Conservation (phyloP, 2,113 vertebrate species). For the Neogobius melanostomus region DNA sequence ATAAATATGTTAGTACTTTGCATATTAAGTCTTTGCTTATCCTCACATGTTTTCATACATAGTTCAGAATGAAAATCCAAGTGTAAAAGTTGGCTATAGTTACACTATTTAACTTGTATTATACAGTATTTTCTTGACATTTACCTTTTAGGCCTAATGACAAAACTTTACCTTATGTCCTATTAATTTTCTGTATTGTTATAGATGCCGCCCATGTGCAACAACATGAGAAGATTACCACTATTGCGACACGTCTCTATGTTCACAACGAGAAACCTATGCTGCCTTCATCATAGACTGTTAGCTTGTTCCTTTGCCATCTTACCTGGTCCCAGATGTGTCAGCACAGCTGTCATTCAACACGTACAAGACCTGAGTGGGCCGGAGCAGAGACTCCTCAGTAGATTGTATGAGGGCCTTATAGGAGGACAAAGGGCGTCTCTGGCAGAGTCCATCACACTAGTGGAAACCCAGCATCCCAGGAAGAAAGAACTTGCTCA, state of each 20-base stretch:
- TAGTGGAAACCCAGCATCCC: slow-evolving; percentile 89
- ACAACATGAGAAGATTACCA: slow-evolving; percentile 47
- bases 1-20: no score
- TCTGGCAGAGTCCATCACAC: slow-evolving; percentile 93
- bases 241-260: slow-evolving; percentile 38
- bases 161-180: background rate
- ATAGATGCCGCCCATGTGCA: slow-evolving; percentile 25
- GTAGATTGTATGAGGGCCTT: slow-evolving; percentile 84
- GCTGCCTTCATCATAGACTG: slow-evolving; percentile 18
- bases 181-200: background rate
- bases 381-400: slow-evolving; percentile 82
- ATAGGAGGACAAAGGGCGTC: slow-evolving; percentile 85
- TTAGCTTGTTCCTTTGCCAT: background rate
- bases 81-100: no score
- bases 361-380: slow-evolving; percentile 75
- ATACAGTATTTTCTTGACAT: no score
- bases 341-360: slow-evolving; percentile 64
- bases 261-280: slow-evolving; percentile 7
- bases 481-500: slow-evolving; percentile 91
- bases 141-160: background rate
- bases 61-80: no score
- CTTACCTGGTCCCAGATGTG: slow-evolving; percentile 16
- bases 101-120: no score
- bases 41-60: no score
- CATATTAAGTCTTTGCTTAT: background rate